A percentile compares a stretch with the other conserved stretches of the same genome.
These are phyloP conservation scores for Lasioglossum malachurum DNA, from an alignment of 2,888 invertebrate species.

Conservation along the genomic window DNA sequence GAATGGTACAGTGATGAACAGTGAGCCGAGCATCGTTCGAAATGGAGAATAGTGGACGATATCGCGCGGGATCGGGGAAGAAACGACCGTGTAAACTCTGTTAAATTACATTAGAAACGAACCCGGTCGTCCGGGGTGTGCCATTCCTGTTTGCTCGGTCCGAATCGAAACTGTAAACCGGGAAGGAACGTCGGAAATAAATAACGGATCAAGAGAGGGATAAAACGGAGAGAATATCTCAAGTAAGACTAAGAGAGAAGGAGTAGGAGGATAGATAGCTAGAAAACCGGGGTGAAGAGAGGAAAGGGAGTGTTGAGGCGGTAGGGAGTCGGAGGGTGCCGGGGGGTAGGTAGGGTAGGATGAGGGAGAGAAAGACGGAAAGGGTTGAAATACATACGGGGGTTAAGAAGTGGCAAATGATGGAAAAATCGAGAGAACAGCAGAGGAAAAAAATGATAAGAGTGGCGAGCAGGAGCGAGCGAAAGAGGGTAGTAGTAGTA, in stretches of 20 bases:
- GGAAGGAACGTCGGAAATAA: neutral
- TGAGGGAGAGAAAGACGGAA: neutral
- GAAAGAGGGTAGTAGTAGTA: conserved; percentile 21
- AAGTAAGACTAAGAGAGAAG: neutral
- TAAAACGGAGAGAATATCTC: neutral
- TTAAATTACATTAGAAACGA: conserved; percentile 10
- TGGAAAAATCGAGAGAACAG: conserved; percentile 12
- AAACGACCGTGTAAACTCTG: neutral
- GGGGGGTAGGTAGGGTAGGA: neutral
- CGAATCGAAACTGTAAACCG: neutral
- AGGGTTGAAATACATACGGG: neutral
- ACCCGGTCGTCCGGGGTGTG: neutral
- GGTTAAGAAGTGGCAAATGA: neutral
- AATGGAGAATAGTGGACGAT: neutral
- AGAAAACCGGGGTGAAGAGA: neutral
- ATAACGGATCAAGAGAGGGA: neutral
- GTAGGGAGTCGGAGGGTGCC: neutral
- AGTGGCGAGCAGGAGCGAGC: conserved; percentile 38
- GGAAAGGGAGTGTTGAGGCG: neutral
- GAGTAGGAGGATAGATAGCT: neutral
- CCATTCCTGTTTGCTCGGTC: neutral
- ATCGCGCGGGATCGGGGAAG: neutral
- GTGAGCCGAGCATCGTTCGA: conserved; percentile 7
- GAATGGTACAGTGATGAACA: neutral
- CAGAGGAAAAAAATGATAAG: conserved; percentile 3